phyloP scores from a whole-genome alignment of 1,140 invertebrate species.

The Drosophila neocordata region DNA sequence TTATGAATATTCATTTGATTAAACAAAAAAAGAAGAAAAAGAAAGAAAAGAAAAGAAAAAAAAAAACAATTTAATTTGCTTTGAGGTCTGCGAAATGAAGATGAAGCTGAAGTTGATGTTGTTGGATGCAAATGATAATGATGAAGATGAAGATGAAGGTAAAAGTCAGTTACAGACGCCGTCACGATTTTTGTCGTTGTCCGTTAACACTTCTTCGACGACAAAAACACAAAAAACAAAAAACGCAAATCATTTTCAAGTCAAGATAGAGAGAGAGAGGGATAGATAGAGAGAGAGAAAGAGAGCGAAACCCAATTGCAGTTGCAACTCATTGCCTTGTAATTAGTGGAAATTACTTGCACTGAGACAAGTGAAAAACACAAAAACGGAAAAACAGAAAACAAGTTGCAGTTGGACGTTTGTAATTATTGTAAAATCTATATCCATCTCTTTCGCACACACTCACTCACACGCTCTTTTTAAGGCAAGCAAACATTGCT shows the following conservation, averaged over 20 bases:
- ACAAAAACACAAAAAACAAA: constrained; percentile 5
- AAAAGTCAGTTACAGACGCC: constrained; percentile 14
- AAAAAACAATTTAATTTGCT: constrained; percentile 56
- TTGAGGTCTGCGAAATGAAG: background rate
- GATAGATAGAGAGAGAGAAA: constrained; percentile 1
- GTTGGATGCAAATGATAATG: background rate
- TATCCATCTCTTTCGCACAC: background rate
- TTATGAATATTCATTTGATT: constrained; percentile 79
- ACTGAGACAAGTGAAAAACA: constrained; percentile 45
- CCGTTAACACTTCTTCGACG: constrained; percentile 47
- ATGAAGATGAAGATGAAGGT: constrained; percentile 13
- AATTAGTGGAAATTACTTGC: constrained; percentile 79
- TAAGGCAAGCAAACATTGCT: background rate
- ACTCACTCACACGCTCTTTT: background rate
- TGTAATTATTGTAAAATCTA: background rate
- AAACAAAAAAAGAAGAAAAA: constrained; percentile 69
- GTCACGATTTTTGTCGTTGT: constrained; percentile 9
- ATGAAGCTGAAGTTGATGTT: constrained; percentile 11
- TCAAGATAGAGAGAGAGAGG: constrained; percentile 4
- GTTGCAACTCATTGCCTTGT: constrained; percentile 74
- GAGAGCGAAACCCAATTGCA: constrained; percentile 26
- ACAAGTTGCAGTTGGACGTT: background rate
- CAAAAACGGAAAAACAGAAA: constrained; percentile 7
- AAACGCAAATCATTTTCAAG: constrained; percentile 58
- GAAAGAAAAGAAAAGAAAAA: constrained; percentile 6